Percentiles rank a stretch among this genome's conserved stretches.
These are phyloP conservation scores for Hirtodrosophila duncani DNA, from an alignment of 2,888 invertebrate genomes.

Conservation along the genomic window DNA sequence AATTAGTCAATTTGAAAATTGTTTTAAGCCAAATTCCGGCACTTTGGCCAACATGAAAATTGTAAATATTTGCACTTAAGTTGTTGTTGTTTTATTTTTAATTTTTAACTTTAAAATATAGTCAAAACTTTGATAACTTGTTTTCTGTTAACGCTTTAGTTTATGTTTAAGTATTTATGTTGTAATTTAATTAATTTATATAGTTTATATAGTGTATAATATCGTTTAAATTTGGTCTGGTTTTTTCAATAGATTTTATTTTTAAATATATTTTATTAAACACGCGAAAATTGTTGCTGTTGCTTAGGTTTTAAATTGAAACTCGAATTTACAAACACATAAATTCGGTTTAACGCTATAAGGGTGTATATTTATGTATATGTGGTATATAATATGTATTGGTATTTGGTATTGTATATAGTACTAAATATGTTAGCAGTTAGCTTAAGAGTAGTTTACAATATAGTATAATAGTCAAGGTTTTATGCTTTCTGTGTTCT, in stretches of 20 bases:
- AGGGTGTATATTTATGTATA: conserved; percentile 27
- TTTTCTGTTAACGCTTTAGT: conserved; percentile 10
- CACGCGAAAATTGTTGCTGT: conserved; percentile 64
- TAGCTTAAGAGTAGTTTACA: conserved; percentile 29
- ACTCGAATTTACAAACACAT: conserved; percentile 58
- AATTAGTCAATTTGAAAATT: no score
- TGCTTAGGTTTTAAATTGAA: conserved; percentile 59
- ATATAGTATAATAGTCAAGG: not conserved
- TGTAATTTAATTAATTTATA: conserved; percentile 43
- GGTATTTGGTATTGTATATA: conserved; percentile 12
- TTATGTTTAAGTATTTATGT: not conserved
- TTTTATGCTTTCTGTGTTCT: no score
- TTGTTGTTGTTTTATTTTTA: not conserved
- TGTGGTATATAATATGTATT: conserved; percentile 23
- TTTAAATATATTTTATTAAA: conserved; percentile 33
- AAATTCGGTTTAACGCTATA: conserved; percentile 66
- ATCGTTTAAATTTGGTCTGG: conserved; percentile 66
- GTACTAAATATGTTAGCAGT: conserved; percentile 33
- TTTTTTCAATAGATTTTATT: conserved; percentile 36
- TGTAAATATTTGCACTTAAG: conserved; percentile 37
- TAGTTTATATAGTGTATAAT: conserved; percentile 49
- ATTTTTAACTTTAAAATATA: conserved; percentile 16
- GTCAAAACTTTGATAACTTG: conserved; percentile 20
- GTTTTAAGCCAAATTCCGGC: conserved; percentile 20
- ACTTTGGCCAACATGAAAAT: conserved; percentile 32